Percentiles rank a stretch among this genome's conserved stretches.
Evolutionary conservation across 2,888 invertebrate species (phyloP).

Genomic region (Catocala sponsa): DNA sequence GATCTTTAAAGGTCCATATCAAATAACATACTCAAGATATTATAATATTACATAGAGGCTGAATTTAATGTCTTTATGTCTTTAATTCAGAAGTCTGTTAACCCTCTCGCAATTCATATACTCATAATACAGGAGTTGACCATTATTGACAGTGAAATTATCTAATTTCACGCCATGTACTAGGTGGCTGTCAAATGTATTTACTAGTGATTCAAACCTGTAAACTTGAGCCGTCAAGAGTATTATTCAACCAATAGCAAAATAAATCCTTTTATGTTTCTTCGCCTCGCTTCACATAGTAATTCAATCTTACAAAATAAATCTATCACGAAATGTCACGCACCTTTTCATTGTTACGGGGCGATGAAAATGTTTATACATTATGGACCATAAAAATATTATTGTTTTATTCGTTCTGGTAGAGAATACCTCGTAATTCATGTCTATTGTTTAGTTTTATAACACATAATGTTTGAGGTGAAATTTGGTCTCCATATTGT

Average conservation of each 20-base stretch:
- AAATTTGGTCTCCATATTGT: not conserved
- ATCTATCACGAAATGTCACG: constrained; percentile 38
- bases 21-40: no score
- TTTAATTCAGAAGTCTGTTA: no score
- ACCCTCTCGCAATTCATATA: no score
- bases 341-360: constrained; percentile 31
- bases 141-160: no score
- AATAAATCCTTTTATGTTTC: not conserved
- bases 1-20: no score
- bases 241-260: not conserved
- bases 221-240: not conserved
- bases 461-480: constrained; percentile 2
- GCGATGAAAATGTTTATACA: constrained; percentile 46
- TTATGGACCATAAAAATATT: constrained; percentile 45
- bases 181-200: no score
- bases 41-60: no score
- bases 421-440: constrained; percentile 41
- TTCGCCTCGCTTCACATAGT: constrained; percentile 23
- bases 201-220: not conserved
- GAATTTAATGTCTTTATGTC: no score
- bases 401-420: constrained; percentile 35
- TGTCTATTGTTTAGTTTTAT: constrained; percentile 42
- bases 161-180: no score
- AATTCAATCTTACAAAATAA: constrained; percentile 35
- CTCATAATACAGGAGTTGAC: no score